Base-by-base conservation (phyloP, 1,140 invertebrate species). In the Philopotamus ludificatus region DNA sequence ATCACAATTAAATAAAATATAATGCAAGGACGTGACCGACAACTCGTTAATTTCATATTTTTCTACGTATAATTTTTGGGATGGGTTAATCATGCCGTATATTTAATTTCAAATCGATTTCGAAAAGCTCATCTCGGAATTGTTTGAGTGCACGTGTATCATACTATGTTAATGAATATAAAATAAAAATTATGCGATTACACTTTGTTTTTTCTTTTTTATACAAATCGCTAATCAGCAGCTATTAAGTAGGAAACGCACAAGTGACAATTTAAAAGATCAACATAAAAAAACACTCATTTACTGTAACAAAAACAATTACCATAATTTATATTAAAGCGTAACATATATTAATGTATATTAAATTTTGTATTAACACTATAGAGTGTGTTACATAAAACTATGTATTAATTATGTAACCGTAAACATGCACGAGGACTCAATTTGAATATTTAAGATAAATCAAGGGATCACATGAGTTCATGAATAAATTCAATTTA, bases 311-410 rank as follows among this genome's bases (percentile, higher is more conserved):
- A 57, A 57, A 57, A 57, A 20, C 42, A 55, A n/a, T n/a, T n/a
- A n/a, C n/a, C n/a, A 55, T 55, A 57, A 57, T 57, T 57, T 42
- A 57, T 57, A 42, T 57, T 57, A 57, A 57, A 57, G 15, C 39
- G 42, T 57, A 57, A 57, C 54, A 57, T 55, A 57, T 20, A 57
- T 20, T 57, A 42, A 22, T 53, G 16, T 42, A 41, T 53, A 42
- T 57, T 41, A 4, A 57, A 42, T 21, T 57, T 55, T n/a, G n/a
- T 55, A 34, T 55, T 39, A 55, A 55, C 53, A 55, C 53, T 55
- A 41, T 25, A 26, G 12, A 20, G 1, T 42, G 39, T 57, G 54
- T 57, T 42, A 57, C 42, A 55, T 28, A 55, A 42, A 42, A 57
- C 34, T 39, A 28, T 20, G 23, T 57, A 21, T 49, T 18, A 7